phyloP scores from a whole-genome alignment of 2,888 invertebrate genomes.

The Ischnura elegans region DNA sequence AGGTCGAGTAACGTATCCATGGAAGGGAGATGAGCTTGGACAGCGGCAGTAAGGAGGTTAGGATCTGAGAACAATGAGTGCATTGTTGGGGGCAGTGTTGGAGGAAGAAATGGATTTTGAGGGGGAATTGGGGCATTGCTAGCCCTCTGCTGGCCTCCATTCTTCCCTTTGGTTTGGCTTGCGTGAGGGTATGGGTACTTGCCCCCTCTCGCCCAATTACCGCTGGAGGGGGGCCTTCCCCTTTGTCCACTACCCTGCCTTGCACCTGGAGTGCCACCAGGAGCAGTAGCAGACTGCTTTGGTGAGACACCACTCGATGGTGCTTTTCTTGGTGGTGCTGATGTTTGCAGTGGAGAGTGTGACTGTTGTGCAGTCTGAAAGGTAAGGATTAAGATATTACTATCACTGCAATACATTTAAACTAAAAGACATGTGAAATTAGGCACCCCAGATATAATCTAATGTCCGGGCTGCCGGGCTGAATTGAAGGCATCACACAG shows the following conservation, averaged over 20 bases:
- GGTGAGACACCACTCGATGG: not conserved
- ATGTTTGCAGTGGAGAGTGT: not conserved
- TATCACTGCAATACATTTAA: conserved; percentile 3
- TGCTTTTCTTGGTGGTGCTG: conserved; percentile 5
- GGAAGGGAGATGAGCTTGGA: conserved; percentile 66
- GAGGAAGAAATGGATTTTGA: conserved; percentile 69
- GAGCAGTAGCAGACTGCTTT: not conserved
- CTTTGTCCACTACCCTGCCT: conserved; percentile 37
- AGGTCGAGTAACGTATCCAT: conserved; percentile 69
- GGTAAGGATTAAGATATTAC: not conserved
- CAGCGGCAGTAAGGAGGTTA: conserved; percentile 59
- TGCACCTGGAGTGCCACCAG: not conserved
- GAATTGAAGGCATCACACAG: too few relatives aligned
- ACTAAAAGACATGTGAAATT: not conserved
- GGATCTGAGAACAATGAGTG: conserved; percentile 68
- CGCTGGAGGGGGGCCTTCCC: conserved; percentile 20
- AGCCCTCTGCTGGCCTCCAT: not conserved
- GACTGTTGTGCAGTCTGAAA: conserved; percentile 18
- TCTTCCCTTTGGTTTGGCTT: conserved; percentile 50
- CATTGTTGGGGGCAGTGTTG: conserved; percentile 58
- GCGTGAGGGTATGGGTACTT: conserved; percentile 9
- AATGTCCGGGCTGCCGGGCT: too few relatives aligned
- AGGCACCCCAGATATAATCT: too few relatives aligned
- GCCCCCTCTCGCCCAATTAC: conserved; percentile 35
- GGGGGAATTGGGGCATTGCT: conserved; percentile 55